Evolutionary conservation across 1,140 invertebrate genomes (phyloP).

Genomic region (Chironomus striatipennis): DNA sequence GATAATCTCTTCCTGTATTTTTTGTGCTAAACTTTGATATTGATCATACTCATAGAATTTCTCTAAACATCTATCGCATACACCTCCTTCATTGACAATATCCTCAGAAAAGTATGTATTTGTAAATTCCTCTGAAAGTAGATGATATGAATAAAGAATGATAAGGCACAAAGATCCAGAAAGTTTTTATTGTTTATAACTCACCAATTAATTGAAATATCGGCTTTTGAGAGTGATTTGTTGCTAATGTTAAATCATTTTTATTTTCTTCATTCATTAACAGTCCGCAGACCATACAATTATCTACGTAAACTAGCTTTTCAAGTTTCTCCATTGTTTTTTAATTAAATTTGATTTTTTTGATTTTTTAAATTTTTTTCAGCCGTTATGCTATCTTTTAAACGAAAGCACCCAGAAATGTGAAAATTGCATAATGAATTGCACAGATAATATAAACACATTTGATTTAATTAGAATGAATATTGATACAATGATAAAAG

Average conservation of each 20-base stretch:
- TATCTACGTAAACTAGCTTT: background rate
- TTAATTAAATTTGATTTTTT: background rate
- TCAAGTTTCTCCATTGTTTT: background rate
- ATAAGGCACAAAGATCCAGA: background rate
- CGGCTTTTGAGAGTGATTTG: background rate
- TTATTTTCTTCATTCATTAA: background rate
- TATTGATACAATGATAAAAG: too few species aligned
- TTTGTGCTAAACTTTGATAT: background rate
- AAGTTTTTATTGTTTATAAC: background rate
- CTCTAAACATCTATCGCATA: background rate
- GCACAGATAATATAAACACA: too few species aligned
- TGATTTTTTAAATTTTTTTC: too few species aligned
- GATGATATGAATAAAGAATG: background rate
- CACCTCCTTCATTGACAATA: background rate
- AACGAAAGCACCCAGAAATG: too few species aligned
- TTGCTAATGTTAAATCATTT: background rate
- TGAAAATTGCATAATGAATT: too few species aligned
- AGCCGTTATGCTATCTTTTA: too few species aligned
- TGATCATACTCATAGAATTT: slow-evolving; percentile 11
- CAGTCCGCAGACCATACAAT: background rate
- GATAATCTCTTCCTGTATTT: background rate
- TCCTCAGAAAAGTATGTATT: background rate
- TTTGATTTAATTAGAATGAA: too few species aligned
- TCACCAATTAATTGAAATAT: background rate
- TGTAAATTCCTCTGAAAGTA: background rate